phyloP scores from a whole-genome alignment of 2,113 vertebrate species.

The Neodontobutis hainanensis region DNA sequence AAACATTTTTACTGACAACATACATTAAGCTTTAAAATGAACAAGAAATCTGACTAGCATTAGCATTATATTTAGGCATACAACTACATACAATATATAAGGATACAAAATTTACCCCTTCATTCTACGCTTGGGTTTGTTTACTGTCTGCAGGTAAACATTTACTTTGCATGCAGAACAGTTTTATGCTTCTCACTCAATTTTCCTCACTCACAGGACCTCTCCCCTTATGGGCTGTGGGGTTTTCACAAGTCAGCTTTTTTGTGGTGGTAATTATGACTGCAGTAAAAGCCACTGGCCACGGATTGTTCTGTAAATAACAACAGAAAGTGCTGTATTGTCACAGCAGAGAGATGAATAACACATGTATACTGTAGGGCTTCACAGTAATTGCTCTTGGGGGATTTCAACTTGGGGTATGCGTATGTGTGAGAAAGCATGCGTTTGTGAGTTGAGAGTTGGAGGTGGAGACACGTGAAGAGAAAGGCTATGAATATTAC shows the following conservation, averaged over 20 bases:
- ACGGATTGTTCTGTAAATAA: slow-evolving; percentile 58
- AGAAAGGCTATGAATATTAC: slow-evolving; percentile 27
- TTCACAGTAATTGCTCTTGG: slow-evolving; percentile 64
- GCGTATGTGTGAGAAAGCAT: slow-evolving; percentile 2
- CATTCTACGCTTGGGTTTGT: too few species aligned
- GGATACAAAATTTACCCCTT: too few species aligned
- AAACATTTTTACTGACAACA: too few species aligned
- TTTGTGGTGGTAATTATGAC: slow-evolving; percentile 65
- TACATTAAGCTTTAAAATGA: too few species aligned
- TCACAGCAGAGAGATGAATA: slow-evolving; percentile 67
- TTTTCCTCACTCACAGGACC: slow-evolving; percentile 16
- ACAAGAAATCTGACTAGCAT: too few species aligned
- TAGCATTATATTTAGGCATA: too few species aligned
- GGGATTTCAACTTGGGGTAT: slow-evolving; percentile 36
- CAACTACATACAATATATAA: too few species aligned
- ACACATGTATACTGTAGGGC: slow-evolving; percentile 44
- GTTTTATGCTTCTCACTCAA: background rate
- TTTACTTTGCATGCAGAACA: background rate
- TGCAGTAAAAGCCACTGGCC: slow-evolving; percentile 44
- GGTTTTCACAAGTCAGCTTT: slow-evolving; percentile 50
- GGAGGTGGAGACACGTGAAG: background rate
- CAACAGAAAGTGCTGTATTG: slow-evolving; percentile 49
- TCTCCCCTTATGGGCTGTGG: slow-evolving; percentile 9
- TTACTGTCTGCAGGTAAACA: too few species aligned
- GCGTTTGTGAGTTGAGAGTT: background rate